phyloP scores from a whole-genome alignment of 1,140 invertebrate species.

The Leptinotarsa lineolata region DNA sequence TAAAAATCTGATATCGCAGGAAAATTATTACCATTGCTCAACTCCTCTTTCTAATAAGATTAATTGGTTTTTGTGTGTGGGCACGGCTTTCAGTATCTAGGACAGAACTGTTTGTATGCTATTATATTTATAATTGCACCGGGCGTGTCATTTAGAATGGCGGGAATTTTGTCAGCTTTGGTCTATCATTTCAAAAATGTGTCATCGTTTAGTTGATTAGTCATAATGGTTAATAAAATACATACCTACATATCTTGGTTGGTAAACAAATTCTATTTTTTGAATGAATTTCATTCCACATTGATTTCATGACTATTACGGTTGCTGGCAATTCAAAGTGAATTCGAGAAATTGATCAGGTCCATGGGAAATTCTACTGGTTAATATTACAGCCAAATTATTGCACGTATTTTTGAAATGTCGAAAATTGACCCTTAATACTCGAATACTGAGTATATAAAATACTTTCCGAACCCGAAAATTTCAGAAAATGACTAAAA shows the following conservation, averaged over 20 bases:
- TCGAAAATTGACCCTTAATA: too few relatives aligned
- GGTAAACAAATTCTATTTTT: neutral
- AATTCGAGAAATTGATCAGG: too few relatives aligned
- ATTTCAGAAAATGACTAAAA: too few relatives aligned
- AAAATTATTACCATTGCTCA: conserved; percentile 42
- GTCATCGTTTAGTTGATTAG: neutral
- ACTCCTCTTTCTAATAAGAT: conserved; percentile 39
- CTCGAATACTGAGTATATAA: too few relatives aligned
- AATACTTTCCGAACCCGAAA: too few relatives aligned
- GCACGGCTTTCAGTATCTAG: conserved; percentile 22
- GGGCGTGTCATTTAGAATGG: neutral
- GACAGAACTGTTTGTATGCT: conserved; percentile 9
- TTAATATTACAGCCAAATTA: too few relatives aligned
- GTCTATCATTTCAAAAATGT: neutral
- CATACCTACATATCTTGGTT: neutral
- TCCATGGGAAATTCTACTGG: too few relatives aligned
- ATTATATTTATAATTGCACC: conserved; percentile 4
- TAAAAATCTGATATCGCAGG: conserved; percentile 43
- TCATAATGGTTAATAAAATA: neutral
- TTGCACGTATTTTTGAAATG: too few relatives aligned
- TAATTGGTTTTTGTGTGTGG: conserved; percentile 38
- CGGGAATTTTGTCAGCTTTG: neutral
- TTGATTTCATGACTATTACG: too few relatives aligned
- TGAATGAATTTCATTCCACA: neutral
- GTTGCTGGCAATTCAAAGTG: neutral